These are phyloP conservation scores for Oplegnathus fasciatus DNA, from an alignment of 2,113 vertebrate species.

Conservation along the genomic window DNA sequence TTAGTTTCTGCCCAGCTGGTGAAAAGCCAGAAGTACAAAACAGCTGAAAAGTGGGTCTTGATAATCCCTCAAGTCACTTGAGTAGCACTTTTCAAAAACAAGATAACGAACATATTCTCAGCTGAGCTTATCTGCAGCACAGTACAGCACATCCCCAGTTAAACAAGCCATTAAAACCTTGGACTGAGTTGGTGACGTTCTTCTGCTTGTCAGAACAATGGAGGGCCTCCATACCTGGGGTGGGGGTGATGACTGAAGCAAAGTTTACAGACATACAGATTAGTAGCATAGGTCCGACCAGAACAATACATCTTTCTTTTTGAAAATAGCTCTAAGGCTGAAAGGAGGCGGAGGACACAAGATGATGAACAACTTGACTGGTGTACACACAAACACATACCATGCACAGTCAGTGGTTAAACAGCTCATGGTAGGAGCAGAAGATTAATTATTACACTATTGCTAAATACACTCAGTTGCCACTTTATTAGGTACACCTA, in stretches of 20 bases:
- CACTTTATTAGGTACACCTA: neutral
- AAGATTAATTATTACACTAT: neutral
- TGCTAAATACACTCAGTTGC: neutral
- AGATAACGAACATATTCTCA: slow-evolving; percentile 40
- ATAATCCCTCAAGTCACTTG: slow-evolving; percentile 4
- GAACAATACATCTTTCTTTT: slow-evolving; percentile 43
- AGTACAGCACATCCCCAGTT: slow-evolving; percentile 43
- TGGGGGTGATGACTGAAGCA: slow-evolving; percentile 45
- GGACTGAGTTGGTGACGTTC: slow-evolving; percentile 12
- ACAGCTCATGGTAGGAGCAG: neutral
- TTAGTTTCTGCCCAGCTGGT: neutral
- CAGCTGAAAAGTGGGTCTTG: neutral
- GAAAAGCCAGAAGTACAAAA: neutral
- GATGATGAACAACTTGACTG: neutral
- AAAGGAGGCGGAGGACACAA: neutral
- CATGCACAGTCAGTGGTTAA: neutral
- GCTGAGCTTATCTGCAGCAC: slow-evolving; percentile 43
- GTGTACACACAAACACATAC: slow-evolving; percentile 28
- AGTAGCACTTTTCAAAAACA: slow-evolving; percentile 39
- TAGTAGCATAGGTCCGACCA: neutral
- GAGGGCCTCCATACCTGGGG: slow-evolving; percentile 37
- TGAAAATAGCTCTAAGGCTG: slow-evolving; percentile 31
- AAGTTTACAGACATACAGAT: slow-evolving; percentile 26
- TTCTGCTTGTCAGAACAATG: slow-evolving; percentile 54
- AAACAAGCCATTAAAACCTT: slow-evolving; percentile 21